Evolutionary conservation across 1,140 invertebrate species (phyloP).

Genomic region (Philaenus spumarius): DNA sequence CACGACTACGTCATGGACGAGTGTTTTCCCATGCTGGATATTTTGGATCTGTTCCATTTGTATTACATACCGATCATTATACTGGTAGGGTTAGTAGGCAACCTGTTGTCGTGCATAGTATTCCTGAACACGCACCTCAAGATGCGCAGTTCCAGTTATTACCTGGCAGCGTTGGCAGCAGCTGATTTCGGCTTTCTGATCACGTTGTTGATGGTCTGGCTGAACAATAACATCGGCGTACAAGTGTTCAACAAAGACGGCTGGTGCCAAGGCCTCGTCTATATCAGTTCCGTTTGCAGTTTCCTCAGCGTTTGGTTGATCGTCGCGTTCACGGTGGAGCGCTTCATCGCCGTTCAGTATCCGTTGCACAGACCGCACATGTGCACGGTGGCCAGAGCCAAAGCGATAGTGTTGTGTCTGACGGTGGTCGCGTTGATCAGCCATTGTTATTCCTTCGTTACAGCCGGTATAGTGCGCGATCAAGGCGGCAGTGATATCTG

Average conservation of each 20-base stretch:
- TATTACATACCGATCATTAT: conserved; percentile 51
- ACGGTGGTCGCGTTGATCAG: conserved; percentile 40
- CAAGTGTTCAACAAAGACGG: conserved; percentile 45
- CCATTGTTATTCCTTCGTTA: conserved; percentile 48
- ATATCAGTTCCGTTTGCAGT: conserved; percentile 49
- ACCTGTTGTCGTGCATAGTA: conserved; percentile 48
- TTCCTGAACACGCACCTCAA: conserved; percentile 49
- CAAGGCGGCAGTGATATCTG: conserved; percentile 41
- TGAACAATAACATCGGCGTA: conserved; percentile 44
- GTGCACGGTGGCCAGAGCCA: conserved; percentile 54
- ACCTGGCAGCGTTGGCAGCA: conserved; percentile 48
- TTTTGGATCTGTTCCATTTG: conserved; percentile 44
- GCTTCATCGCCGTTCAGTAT: conserved; percentile 58
- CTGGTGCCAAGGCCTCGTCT: conserved; percentile 51
- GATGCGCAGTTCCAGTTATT: conserved; percentile 50
- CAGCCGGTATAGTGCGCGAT: conserved; percentile 39
- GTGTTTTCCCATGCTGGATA: conserved; percentile 31
- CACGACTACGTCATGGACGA: conserved; percentile 10
- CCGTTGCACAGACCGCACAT: conserved; percentile 52
- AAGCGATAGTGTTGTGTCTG: conserved; percentile 44
- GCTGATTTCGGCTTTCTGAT: conserved; percentile 49
- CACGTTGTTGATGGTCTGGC: conserved; percentile 46
- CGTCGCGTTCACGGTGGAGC: conserved; percentile 56
- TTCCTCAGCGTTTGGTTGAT: conserved; percentile 54
- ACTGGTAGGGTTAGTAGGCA: conserved; percentile 47